Percentiles rank a stretch among this genome's conserved stretches.
phyloP scores from a whole-genome alignment of 2,797 vertebrate species.

The Percopsis omiscomaycus region DNA sequence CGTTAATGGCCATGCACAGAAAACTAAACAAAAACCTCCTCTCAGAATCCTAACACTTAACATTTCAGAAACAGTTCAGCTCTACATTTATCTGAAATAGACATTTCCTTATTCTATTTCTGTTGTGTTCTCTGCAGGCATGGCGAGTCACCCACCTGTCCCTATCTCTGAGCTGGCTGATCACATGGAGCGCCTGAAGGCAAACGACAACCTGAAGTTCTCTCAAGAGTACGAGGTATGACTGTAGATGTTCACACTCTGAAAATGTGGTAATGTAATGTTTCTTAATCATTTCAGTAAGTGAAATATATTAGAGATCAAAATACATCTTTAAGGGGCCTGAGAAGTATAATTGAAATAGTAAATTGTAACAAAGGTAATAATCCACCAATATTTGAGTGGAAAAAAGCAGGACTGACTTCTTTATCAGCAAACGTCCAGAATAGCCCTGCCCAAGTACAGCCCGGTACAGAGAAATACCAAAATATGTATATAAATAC shows the following conservation, averaged over 20 bases:
- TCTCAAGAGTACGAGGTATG: constrained; percentile 99
- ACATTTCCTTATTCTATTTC: constrained; percentile 34
- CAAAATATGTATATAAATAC: too few species aligned
- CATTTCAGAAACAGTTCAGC: constrained; percentile 41
- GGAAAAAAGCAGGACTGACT: too few species aligned
- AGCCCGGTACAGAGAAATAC: too few species aligned
- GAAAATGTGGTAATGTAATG: background rate
- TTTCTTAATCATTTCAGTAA: background rate
- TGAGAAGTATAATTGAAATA: background rate
- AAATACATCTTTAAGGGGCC: background rate
- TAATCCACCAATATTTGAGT: too few species aligned
- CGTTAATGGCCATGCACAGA: constrained; percentile 51
- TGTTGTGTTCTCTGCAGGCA: constrained; percentile 81
- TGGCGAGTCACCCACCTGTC: constrained; percentile 96
- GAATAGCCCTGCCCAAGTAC: too few species aligned
- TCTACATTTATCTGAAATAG: constrained; percentile 41
- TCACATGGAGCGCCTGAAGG: constrained; percentile 96
- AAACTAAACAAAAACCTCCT: constrained; percentile 64
- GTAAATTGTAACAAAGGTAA: too few species aligned
- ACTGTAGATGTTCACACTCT: constrained; percentile 47
- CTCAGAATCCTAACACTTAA: constrained; percentile 59
- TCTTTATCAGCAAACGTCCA: too few species aligned
- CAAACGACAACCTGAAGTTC: constrained; percentile 98
- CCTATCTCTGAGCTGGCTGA: constrained; percentile 92
- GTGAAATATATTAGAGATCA: too few species aligned